A percentile compares a stretch with the other conserved stretches of the same genome.
Evolutionary conservation across 2,797 vertebrate species (phyloP).

Genomic region (Coreius guichenoti): DNA sequence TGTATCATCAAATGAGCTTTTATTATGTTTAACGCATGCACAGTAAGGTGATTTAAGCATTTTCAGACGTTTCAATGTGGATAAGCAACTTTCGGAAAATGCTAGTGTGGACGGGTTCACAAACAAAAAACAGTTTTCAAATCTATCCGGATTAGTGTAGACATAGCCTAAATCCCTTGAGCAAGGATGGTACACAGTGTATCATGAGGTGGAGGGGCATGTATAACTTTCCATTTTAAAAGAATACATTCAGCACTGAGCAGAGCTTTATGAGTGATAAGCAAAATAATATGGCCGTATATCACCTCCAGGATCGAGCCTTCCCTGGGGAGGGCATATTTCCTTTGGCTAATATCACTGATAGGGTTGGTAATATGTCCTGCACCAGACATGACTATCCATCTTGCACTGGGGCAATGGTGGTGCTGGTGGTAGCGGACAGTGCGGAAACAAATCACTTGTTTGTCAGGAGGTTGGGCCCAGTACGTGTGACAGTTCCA

Average conservation of each 20-base stretch:
- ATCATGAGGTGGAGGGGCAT: constrained; percentile 47
- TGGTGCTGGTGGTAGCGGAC: constrained; percentile 45
- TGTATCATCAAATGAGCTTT: background rate
- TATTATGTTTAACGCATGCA: background rate
- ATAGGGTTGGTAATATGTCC: constrained; percentile 60
- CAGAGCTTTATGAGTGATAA: constrained; percentile 52
- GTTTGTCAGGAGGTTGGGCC: constrained; percentile 54
- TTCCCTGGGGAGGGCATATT: constrained; percentile 57
- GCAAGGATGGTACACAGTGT: constrained; percentile 12
- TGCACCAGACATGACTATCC: constrained; percentile 47
- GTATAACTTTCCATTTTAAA: constrained; percentile 53
- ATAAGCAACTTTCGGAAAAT: background rate
- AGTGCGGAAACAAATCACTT: constrained; percentile 62
- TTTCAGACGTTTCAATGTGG: background rate
- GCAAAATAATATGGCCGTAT: constrained; percentile 52
- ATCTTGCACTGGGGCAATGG: constrained; percentile 52
- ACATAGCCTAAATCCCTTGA: constrained; percentile 10
- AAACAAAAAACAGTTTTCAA: background rate
- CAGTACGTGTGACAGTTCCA: constrained; percentile 37
- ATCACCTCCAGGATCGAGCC: constrained; percentile 56
- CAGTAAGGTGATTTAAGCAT: background rate
- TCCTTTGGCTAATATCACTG: constrained; percentile 60
- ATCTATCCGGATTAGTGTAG: background rate
- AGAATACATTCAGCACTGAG: constrained; percentile 52
- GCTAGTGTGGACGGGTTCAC: background rate